Percentiles rank a stretch among this genome's conserved stretches.
These are phyloP conservation scores for Plecotus auritus DNA, from an alignment of 2,113 vertebrate genomes.

Conservation along the genomic window DNA sequence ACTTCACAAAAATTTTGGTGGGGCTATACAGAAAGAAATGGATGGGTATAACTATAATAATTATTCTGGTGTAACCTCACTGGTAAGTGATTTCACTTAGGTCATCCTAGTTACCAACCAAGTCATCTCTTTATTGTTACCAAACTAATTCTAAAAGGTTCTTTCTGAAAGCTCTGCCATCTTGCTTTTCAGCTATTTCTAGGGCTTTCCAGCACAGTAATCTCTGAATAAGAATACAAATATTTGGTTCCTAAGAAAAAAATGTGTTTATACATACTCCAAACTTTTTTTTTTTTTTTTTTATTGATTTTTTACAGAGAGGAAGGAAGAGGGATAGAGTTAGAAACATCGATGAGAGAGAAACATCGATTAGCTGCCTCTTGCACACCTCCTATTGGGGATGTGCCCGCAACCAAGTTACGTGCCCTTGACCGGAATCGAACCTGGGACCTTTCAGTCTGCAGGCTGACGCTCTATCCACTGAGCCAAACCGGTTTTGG, in stretches of 20 bases:
- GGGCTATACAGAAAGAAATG: not conserved
- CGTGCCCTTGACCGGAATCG: no score
- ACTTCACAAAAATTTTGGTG: not conserved
- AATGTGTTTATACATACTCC: not conserved
- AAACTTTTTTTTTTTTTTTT: not conserved
- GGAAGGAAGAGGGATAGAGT: no score
- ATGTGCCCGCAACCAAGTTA: no score
- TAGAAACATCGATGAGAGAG: no score
- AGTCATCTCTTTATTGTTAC: not conserved
- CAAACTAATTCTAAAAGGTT: not conserved
- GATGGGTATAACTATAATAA: not conserved
- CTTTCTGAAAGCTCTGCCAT: not conserved
- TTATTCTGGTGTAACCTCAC: not conserved
- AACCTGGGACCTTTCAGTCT: no score
- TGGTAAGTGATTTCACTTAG: not conserved
- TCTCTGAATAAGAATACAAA: not conserved
- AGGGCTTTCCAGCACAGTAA: not conserved
- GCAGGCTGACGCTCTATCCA: no score
- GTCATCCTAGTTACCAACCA: not conserved
- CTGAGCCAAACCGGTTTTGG: no score
- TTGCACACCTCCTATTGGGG: no score
- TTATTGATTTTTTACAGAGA: no score
- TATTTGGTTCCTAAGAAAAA: not conserved
- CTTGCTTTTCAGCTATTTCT: not conserved
- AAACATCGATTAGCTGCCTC: no score